Conservation (phyloP, 1,140 invertebrate species). For the Drosophila nebulosa region DNA sequence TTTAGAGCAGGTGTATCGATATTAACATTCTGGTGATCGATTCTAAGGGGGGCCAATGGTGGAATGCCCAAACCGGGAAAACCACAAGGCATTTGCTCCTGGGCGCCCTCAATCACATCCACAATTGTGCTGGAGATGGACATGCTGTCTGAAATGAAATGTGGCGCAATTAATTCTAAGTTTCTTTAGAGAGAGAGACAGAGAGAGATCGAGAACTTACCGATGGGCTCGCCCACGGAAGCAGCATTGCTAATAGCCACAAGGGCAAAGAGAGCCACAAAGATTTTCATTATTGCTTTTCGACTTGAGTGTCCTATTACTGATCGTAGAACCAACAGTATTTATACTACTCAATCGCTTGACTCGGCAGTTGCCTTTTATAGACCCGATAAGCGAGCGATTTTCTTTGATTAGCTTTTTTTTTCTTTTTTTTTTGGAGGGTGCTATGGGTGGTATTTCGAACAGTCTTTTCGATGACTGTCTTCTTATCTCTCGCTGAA, state of each 20-base stretch:
- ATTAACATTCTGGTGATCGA: constrained; percentile 54
- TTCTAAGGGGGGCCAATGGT: constrained; percentile 65
- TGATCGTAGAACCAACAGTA: constrained; percentile 59
- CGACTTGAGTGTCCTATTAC: constrained; percentile 59
- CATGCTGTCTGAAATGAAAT: constrained; percentile 15
- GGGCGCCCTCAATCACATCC: constrained; percentile 43
- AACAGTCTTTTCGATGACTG: constrained; percentile 23
- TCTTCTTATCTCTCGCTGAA: constrained; percentile 40
- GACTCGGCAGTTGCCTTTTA: constrained; percentile 51
- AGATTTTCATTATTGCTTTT: constrained; percentile 40
- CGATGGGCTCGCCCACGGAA: constrained; percentile 42
- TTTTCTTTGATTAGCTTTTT: constrained; percentile 20
- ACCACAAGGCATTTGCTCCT: constrained; percentile 76
- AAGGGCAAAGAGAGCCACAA: constrained; percentile 62
- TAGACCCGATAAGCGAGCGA: constrained; percentile 60
- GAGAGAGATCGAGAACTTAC: too few relatives aligned
- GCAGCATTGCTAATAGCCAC: constrained; percentile 61
- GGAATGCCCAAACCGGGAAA: constrained; percentile 66
- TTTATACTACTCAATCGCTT: constrained; percentile 62
- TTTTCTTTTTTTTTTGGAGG: too few relatives aligned
- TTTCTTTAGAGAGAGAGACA: too few relatives aligned
- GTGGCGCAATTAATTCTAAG: too few relatives aligned
- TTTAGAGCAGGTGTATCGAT: constrained; percentile 54
- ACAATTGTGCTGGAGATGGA: constrained; percentile 65
- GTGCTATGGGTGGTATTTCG: constrained; percentile 12